Base-by-base conservation (phyloP, 2,888 invertebrate genomes). In the Exocentrus adspersus region DNA sequence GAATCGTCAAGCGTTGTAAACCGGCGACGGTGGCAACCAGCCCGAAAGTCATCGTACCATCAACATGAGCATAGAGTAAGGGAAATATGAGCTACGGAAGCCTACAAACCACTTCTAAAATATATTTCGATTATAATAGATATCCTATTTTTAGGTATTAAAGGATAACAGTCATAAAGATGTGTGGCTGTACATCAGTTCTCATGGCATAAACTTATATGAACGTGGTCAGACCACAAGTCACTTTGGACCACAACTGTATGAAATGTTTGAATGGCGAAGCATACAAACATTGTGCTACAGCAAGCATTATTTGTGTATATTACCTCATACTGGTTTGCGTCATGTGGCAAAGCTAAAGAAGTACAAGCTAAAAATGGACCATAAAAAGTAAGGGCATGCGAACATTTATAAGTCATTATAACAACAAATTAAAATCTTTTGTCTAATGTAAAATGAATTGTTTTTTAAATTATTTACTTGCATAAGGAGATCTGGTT, bases 241-340 rank as follows among this genome's bases (percentile, higher is more conserved):
- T 64, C 75, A 80, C 66, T 80, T 78, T 70, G 82, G 83, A 62
- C 82, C 82, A 42, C 77, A 80, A 66, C 68, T 83, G 6, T 83
- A 82, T 68, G 82, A 81, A 72, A 81, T 80, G 67, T 87, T 88
- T 75, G 85, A 86, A 70, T 92, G 92, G 92, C 87, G 88, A 72
- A 89, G 89, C 70, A 91, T 92, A 72, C 91, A 91, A 76, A 92
- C 91, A 69, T 85, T 92, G 69, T 91, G 90, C 75, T 92, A 90
- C 77, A 91, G 90, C 75, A 92, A 92, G 78, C 90, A 89, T 74
- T 89, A 88, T 69, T 82, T 92, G 42, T 89, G 89, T 80, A 83
- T 80, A 77, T 73, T 83, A 60, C 83, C 83, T 2, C 88, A 83
- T 74, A 85, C 85, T 72, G 85, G 86, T 72, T 84, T 85, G 69